phyloP scores from a whole-genome alignment of 35 echinoderm and acorn worm species.

The Chiridota heheva region DNA sequence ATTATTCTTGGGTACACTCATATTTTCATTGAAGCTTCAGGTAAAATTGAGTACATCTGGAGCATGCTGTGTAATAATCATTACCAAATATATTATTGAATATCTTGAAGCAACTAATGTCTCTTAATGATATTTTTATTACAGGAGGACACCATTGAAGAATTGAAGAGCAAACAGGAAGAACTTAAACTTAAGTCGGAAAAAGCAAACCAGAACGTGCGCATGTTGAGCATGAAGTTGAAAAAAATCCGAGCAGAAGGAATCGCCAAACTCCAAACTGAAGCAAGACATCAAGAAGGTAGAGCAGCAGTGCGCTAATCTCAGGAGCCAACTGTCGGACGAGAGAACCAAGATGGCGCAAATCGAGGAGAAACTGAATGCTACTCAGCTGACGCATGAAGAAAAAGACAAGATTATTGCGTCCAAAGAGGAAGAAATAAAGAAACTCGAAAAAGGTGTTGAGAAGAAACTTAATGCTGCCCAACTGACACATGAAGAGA shows the following conservation, averaged over 20 bases:
- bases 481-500: neutral
- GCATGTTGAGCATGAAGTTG: constrained; percentile 65
- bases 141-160: constrained; percentile 63
- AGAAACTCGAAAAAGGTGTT: no score
- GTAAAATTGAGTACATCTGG: no score
- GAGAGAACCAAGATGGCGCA: constrained; percentile 42
- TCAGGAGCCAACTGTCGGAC: constrained; percentile 58
- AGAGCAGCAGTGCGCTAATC: constrained; percentile 46
- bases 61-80: no score
- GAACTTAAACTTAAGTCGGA: constrained; percentile 63
- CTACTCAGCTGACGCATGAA: neutral
- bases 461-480: constrained; percentile 7
- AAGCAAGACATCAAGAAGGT: constrained; percentile 60
- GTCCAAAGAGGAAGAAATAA: no score
- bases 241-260: constrained; percentile 56
- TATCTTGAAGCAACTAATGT: no score
- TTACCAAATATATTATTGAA: no score
- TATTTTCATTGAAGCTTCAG: no score
- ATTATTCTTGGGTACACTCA: no score
- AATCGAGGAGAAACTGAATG: constrained; percentile 22
- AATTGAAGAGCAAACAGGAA: constrained; percentile 61
- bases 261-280: constrained; percentile 38
- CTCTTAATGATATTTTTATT: no score
- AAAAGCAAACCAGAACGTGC: constrained; percentile 62
- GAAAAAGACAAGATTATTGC: neutral